Base-by-base conservation (phyloP, 2,113 vertebrate species). In the Nesoenas mayeri region DNA sequence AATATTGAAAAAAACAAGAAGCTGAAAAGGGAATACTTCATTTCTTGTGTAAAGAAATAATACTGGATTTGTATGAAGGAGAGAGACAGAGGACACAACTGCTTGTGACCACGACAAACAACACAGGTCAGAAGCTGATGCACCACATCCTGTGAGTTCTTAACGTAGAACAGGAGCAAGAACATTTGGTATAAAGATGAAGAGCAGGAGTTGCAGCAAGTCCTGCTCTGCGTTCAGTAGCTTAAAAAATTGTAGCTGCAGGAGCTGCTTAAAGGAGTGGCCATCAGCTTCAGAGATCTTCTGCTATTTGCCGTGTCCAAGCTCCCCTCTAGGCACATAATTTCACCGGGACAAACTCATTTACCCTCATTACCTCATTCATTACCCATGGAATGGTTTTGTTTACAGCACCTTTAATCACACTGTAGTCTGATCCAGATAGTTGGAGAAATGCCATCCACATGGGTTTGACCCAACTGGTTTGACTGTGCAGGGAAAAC, bases 131-230 rank as follows among this genome's bases (percentile, higher is more conserved):
- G 57, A 47, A 87, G 24, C 3, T 65, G 48, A 24, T 47, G 28
- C 8, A 24, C 7, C 11, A 56, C n/a, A 34, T 69, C 40, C 69
- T 61, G 12, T 7, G 10, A 51, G 32, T 64, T 15, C n/a, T 62
- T 72, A 86, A 40, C 0, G 0, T 12, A 26, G 38, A 20, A 25
- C 10, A 44, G 53, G 42, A 92, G 29, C 24, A 56, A 18, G 10
- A 40, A 10, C 0, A 0, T 36, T 79, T 1, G 2, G 15, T 60
- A 44, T n/a, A 7, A 15, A 60, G 6, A 40, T 58, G 34, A 36
- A 42, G 26, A 60, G 42, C 31, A 75, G 57, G 24, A 64, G 32
- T 29, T 42, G n/a, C 17, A 53, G 29, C 25, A 81, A 71, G 20
- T 71, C 56, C 32, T 67, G 18, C 42, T 84, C 28, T 79, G 31